Evolutionary conservation across 2,113 vertebrate genomes (phyloP).

Genomic region (Cichladusa arquata): DNA sequence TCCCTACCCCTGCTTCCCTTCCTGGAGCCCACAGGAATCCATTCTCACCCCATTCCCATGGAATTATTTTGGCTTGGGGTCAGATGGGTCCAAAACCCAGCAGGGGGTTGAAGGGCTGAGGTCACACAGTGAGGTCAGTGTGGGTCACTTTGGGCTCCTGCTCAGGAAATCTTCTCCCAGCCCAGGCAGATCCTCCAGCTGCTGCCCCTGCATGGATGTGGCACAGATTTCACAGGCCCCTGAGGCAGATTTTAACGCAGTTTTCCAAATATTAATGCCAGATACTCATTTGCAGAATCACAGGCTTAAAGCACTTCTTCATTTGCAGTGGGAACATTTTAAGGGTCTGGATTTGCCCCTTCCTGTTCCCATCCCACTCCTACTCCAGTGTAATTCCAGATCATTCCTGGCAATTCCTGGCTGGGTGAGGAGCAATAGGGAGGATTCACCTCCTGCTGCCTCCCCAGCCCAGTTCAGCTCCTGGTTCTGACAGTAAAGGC

Average conservation of each 20-base stretch:
- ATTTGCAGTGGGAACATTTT: constrained; percentile 24
- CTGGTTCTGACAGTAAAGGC: not conserved
- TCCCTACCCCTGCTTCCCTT: not conserved
- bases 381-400: not conserved
- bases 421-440: not conserved
- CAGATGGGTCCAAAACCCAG: accelerated
- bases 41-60: accelerated
- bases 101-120: accelerated
- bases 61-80: not conserved
- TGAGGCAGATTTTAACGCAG: constrained; percentile 14
- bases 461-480: not conserved
- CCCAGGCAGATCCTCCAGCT: constrained; percentile 9
- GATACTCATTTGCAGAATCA: constrained; percentile 26
- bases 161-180: not conserved
- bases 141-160: not conserved
- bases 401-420: not conserved
- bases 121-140: accelerated
- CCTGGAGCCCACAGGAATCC: accelerated
- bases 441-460: constrained; percentile 17
- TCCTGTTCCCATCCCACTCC: not conserved
- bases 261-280: constrained; percentile 18
- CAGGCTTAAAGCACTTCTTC: not conserved
- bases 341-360: not conserved
- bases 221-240: not conserved
- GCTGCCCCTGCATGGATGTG: not conserved